These are phyloP conservation scores for Spatulosminthurus flaviceps DNA, from an alignment of 2,888 invertebrate species.

Conservation along the genomic window DNA sequence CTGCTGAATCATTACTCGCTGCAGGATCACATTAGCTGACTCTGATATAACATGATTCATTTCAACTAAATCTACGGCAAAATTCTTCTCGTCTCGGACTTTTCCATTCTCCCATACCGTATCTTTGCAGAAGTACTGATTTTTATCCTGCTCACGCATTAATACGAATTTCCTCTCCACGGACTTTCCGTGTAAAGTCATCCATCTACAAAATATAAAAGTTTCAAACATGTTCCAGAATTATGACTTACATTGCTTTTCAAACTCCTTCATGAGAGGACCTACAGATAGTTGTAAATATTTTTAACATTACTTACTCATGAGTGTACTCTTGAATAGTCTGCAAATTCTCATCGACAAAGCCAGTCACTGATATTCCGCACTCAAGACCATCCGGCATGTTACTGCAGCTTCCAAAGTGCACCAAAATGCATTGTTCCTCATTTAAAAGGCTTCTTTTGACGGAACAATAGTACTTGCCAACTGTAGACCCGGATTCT, in stretches of 20 bases:
- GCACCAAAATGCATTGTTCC: conserved; percentile 53
- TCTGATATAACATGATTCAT: conserved; percentile 56
- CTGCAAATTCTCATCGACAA: conserved; percentile 51
- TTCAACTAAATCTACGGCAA: conserved; percentile 48
- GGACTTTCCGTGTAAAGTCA: conserved; percentile 46
- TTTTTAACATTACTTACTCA: conserved; percentile 44
- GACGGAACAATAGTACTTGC: conserved; percentile 54
- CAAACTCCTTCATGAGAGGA: too few relatives aligned
- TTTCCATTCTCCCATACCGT: conserved; percentile 47
- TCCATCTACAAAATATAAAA: conserved; percentile 52
- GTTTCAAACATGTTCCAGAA: too few relatives aligned
- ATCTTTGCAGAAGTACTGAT: conserved; percentile 49
- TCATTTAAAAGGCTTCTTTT: conserved; percentile 50
- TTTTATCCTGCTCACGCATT: conserved; percentile 50
- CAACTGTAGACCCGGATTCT: conserved; percentile 54
- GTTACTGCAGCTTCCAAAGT: conserved; percentile 56
- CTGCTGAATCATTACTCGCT: conserved; percentile 54
- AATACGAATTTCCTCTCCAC: conserved; percentile 57
- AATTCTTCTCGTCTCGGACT: conserved; percentile 39
- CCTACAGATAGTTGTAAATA: too few relatives aligned
- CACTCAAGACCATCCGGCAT: conserved; percentile 55
- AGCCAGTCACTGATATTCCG: conserved; percentile 55
- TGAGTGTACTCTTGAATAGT: conserved; percentile 59
- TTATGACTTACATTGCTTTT: too few relatives aligned
- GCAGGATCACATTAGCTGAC: conserved; percentile 53